phyloP scores from a whole-genome alignment of 2,797 vertebrate genomes.

The Sparus aurata region DNA sequence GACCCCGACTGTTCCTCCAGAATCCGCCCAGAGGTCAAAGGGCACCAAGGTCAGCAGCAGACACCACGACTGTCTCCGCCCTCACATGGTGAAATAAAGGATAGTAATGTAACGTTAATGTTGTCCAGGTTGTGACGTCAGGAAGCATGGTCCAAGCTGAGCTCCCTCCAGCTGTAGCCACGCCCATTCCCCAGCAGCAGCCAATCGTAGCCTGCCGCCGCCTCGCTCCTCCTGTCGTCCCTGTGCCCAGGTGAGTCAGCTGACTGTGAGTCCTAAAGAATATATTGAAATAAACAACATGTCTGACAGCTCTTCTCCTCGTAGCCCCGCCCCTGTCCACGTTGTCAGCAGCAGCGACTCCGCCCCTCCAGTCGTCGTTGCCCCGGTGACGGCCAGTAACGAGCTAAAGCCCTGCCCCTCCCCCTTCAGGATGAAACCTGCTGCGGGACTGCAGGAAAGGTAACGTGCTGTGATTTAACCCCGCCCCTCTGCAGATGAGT shows the following conservation, averaged over 20 bases:
- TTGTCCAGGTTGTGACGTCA: slow-evolving; percentile 72
- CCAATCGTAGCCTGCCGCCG: slow-evolving; percentile 67
- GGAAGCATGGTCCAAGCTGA: slow-evolving; percentile 94
- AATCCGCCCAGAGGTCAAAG: slow-evolving; percentile 79
- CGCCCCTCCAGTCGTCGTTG: neutral
- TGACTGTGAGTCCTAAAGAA: neutral
- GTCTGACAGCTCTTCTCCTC: neutral
- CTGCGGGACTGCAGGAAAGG: slow-evolving; percentile 96
- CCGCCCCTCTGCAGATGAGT: neutral
- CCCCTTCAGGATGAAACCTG: slow-evolving; percentile 97
- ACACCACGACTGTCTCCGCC: neutral
- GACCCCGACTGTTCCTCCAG: slow-evolving; percentile 81
- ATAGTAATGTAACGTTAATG: neutral
- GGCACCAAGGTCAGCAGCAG: slow-evolving; percentile 56
- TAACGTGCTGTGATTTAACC: slow-evolving; percentile 53
- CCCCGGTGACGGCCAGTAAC: slow-evolving; percentile 38
- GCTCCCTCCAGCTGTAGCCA: slow-evolving; percentile 84
- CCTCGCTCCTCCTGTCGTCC: slow-evolving; percentile 48
- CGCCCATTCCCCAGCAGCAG: slow-evolving; percentile 66
- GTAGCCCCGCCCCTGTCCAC: slow-evolving; percentile 45
- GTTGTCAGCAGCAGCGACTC: slow-evolving; percentile 24
- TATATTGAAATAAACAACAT: neutral
- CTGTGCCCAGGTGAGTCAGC: slow-evolving; percentile 60
- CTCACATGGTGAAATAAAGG: neutral
- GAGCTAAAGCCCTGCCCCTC: slow-evolving; percentile 91